These are phyloP conservation scores for Dasyprocta punctata DNA, from an alignment of 2,113 vertebrate species.

Conservation along the genomic window DNA sequence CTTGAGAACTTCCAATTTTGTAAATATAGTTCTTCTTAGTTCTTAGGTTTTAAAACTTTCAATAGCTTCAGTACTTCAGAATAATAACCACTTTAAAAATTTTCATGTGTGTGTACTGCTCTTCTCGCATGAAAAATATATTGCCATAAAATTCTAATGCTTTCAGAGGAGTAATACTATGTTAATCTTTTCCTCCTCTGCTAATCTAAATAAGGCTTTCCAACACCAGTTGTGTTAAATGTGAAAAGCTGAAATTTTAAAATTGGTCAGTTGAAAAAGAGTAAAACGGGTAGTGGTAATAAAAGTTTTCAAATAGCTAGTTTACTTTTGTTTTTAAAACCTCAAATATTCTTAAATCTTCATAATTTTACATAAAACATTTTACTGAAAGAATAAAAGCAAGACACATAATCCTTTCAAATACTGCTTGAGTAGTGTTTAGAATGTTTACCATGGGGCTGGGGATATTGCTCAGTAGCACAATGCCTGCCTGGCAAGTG, in stretches of 20 bases:
- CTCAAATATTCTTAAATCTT: background rate
- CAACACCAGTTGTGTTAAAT: background rate
- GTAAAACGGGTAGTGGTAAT: background rate
- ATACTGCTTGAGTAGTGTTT: background rate
- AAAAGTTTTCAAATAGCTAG: background rate
- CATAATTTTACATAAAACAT: background rate
- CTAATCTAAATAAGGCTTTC: background rate
- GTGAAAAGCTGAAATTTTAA: background rate
- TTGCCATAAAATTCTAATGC: background rate
- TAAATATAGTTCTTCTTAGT: conserved; percentile 50
- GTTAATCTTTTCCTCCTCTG: background rate
- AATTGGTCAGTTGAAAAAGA: background rate
- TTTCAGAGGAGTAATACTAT: background rate
- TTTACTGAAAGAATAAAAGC: background rate
- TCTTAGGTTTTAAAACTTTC: conserved; percentile 44
- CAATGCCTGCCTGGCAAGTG: no score
- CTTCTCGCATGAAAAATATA: background rate
- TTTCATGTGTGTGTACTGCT: background rate
- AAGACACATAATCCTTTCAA: background rate
- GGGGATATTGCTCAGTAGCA: no score
- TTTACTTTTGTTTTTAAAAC: background rate
- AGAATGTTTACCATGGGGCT: background rate
- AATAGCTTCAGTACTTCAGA: background rate
- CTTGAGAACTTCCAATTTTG: conserved; percentile 53
- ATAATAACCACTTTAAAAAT: conserved; percentile 25